These are phyloP conservation scores for Oasisia sp. DNA, from an alignment of 2,888 invertebrate species.

Conservation along the genomic window DNA sequence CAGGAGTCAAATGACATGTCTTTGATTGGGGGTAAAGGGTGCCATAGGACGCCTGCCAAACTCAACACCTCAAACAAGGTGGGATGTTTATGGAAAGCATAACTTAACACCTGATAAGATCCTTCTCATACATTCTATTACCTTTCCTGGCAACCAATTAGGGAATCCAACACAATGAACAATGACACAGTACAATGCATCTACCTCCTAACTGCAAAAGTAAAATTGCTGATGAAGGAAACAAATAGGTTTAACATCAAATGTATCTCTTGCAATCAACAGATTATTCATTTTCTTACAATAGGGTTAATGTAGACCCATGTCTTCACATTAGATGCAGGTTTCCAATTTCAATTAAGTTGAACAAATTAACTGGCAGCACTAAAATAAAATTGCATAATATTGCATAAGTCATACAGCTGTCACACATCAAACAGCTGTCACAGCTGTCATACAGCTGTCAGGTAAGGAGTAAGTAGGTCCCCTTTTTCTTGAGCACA, in stretches of 20 bases:
- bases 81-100: not conserved
- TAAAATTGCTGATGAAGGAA: not conserved
- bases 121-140: not conserved
- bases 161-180: not conserved
- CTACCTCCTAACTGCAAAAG: not conserved
- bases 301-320: not conserved
- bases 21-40: not conserved
- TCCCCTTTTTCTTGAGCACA: not conserved
- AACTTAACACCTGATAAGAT: not conserved
- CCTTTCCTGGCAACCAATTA: not conserved
- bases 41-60: not conserved
- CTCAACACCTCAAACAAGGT: not conserved
- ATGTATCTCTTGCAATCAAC: not conserved
- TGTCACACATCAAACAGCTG: not conserved
- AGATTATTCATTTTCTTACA: not conserved
- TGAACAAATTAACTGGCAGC: not conserved
- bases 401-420: not conserved
- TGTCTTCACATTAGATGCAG: not conserved
- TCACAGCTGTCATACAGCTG: not conserved
- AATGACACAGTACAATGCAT: not conserved
- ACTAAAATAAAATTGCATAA: too few relatives aligned
- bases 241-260: not conserved
- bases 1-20: conserved; percentile 8
- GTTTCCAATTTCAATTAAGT: not conserved
- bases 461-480: not conserved